Base-by-base conservation (phyloP, 2,888 invertebrate genomes). In the Apantesis nais region DNA sequence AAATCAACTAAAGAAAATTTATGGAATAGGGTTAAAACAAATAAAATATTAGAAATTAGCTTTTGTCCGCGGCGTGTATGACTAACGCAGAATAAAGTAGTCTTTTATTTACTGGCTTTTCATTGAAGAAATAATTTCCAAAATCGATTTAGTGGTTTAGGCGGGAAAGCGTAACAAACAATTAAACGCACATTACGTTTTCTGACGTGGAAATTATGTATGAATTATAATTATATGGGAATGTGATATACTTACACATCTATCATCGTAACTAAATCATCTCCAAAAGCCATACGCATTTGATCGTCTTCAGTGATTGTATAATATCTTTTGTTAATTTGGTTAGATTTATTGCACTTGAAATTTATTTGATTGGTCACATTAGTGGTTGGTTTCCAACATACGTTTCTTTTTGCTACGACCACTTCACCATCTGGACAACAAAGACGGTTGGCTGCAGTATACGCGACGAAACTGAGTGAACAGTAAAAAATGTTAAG, bases 321-420 rank as follows among this genome's bases (percentile, higher is more conserved):
- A 62, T 69, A 66, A 66, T 66, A 55, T 37, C 25, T 64, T 44
- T 64, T 64, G 34, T 69, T 39, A 61, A 76, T 77, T 41, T 78
- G 67, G 37, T 73, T 62, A 0, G 70, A 66, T 0, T 67, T 34
- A 5, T 74, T 77, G 55, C 88, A 89, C 4, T 22, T 44, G 9
- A 87, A 61, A 12, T 71, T 39, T 7, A 79, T 68, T 0, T 75
- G 61, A 0, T 65, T 61, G 0, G 86, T 87, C 0, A 64, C 31
- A 44, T 89, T 87, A 0, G 73, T 31, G n/a, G 58, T 70, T 0
- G 83, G 84, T 2, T 88, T 78, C 86, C 87, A 89, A 64, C 90
- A 90, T 0, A 71, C 67, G 9, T 79, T 77, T 16, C 31, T 74
- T 48, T 61, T 81, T 29, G 39, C 63, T 3, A 84, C 68, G 11